These are phyloP conservation scores for Bufotes viridis DNA, from an alignment of 2,797 vertebrate genomes.

Conservation along the genomic window DNA sequence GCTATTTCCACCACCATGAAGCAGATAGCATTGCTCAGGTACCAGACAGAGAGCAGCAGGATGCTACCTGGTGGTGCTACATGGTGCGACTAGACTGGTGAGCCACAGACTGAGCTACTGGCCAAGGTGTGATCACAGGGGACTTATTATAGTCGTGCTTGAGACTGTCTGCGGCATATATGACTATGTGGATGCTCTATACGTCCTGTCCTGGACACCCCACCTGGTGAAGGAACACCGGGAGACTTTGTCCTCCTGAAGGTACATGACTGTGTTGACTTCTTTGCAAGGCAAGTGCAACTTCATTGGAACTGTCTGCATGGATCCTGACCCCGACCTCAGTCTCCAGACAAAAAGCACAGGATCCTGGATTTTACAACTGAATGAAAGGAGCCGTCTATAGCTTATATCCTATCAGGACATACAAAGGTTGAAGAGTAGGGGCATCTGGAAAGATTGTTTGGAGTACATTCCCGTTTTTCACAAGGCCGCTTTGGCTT, in stretches of 20 bases:
- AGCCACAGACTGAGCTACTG: background rate
- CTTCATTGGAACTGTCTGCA: background rate
- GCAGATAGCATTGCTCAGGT: background rate
- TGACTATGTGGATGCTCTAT: background rate
- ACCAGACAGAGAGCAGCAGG: background rate
- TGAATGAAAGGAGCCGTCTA: background rate
- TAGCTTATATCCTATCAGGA: background rate
- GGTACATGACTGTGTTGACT: background rate
- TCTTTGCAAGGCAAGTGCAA: background rate
- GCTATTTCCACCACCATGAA: conserved; percentile 5
- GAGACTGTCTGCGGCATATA: background rate
- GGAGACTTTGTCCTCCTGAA: background rate
- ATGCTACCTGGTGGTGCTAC: background rate
- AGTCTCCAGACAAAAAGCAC: background rate
- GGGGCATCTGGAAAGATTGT: background rate
- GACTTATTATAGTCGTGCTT: background rate
- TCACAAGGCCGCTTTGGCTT: background rate
- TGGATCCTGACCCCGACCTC: background rate
- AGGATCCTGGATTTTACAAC: background rate
- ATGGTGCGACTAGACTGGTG: background rate
- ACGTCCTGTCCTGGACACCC: background rate
- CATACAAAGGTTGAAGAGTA: background rate
- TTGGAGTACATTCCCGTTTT: conserved; percentile 14
- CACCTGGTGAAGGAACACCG: background rate
- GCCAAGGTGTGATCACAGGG: background rate